Evolutionary conservation across 2,888 invertebrate species (phyloP), one percentile per base, ranked within the genome.

Genomic region (Bombylius discolor): DNA sequence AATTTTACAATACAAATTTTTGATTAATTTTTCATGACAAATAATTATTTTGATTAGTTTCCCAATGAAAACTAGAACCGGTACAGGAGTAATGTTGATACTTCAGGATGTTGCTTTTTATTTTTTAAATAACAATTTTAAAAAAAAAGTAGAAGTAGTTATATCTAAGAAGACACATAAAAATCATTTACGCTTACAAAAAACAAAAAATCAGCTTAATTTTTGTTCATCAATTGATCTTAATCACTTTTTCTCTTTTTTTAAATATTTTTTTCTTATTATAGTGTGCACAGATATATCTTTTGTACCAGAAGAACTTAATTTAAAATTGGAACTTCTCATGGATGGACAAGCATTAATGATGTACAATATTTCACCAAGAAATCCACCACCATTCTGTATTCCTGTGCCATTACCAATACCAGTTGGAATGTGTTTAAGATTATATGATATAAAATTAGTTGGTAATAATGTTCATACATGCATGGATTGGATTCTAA

Each of bases 401-500:
- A 55, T 56, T 36, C 59, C 59, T 5, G 50, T 59, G 3, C 54
- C 42, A 23, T 32, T 56, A 34, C 54, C 54, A 9, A 52, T 59
- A 39, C 59, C 59, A 4, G 47, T 56, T 5, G 52, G 13, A 49
- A 23, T 59, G 34, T 59, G 59, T 23, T 52, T 59, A 48, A 49
- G 56, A 55, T 14, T 59, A 12, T 49, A 44, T 44, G 50, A 56
- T 47, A 52, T 59, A 9, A 11, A 52, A n/a, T 52, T 49, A 23
- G 31, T 59, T 5, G 50, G 46, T 5, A 49, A 48, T 4, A 56
- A 52, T 39, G 11, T 59, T 13, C 52, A 56, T 32, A 36, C 52
- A 33, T 59, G 59, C 44, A 56, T 56, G 55, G 53, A 59, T 50
- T 59, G 59, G 59, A 49, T 56, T 7, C 52, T 59, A 31, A 49